Conservation (phyloP, 2,888 invertebrate species). For the Drosophila eohydei region DNA sequence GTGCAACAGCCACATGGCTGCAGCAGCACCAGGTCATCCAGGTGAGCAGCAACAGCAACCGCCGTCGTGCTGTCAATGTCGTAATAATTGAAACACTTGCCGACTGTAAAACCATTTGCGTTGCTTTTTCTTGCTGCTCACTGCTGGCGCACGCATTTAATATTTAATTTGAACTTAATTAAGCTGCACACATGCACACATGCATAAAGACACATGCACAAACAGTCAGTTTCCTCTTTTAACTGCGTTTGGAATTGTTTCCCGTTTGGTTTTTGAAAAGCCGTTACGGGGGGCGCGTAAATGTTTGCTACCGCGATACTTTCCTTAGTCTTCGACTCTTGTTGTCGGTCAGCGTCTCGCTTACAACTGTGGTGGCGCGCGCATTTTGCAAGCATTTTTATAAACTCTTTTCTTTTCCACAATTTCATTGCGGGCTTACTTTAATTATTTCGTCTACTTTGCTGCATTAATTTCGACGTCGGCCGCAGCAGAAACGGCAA, state of each 20-base stretch:
- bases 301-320: conserved; percentile 22
- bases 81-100: conserved; percentile 52
- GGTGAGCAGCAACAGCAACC: conserved; percentile 32
- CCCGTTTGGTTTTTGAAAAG: conserved; percentile 55
- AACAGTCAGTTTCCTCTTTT: conserved; percentile 38
- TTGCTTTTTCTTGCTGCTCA: conserved; percentile 42
- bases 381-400: conserved; percentile 78
- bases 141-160: conserved; percentile 69
- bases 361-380: conserved; percentile 72
- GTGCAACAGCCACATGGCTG: conserved; percentile 52
- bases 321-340: conserved; percentile 33
- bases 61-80: conserved; percentile 49
- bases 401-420: conserved; percentile 63
- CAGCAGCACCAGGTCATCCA: conserved; percentile 41
- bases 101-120: conserved; percentile 74
- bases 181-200: conserved; percentile 35
- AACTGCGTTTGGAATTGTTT: conserved; percentile 12
- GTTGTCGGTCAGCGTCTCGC: conserved; percentile 62
- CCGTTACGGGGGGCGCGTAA: conserved; percentile 51
- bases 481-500: conserved; percentile 6
- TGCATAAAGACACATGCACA: conserved; percentile 7
- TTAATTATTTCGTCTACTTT: conserved; percentile 76
- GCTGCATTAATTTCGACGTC: conserved; percentile 63
- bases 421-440: conserved; percentile 56
- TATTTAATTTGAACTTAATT: conserved; percentile 55